Evolutionary conservation across 2,113 vertebrate genomes (phyloP), one percentile per base, ranked within the genome.

Genomic region (Genyomyrus donnyi): DNA sequence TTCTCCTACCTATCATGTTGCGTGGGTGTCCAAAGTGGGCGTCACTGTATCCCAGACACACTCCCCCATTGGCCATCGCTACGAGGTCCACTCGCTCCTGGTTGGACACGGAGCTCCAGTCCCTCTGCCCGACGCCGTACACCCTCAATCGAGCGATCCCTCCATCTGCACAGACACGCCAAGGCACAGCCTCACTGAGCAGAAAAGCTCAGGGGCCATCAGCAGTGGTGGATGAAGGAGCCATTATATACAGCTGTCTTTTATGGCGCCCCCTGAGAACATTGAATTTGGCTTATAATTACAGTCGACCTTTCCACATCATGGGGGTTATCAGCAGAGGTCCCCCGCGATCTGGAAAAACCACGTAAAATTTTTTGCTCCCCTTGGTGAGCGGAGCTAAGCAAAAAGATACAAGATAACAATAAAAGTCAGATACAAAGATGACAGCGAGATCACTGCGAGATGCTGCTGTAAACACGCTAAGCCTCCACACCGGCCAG

Each of bases 11-110:
- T 93, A 97, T 97, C 91, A 97, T 95, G 91, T 97, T 97, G 90
- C 96, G 96, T 1, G 97, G 97, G 92, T 98, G 97, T 21, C 97
- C 97, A 88, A 95, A 96, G 90, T 96, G 96, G 77, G 97, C 96
- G 45, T 97, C 92, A 21, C 97, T 98, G 91, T 95, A 97, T n/a
- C 96, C 96, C 1, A 97, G 94, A 89, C 97, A 98, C 90, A 96
- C 93, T 0, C 97, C 97, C 2, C 97, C 97, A 91, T 95, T 96
- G 89, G 93, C 93, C 90, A 97, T 90, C 53, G 96, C 93, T 42
- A 94, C 92, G 58, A 98, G 94, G 91, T 98, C 97, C 0, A 95
- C 21, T 0, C 94, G 91, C 19, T 97, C 94, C 6, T 93, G 92
- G 85, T 92, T 42, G 8, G 94, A 85, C 3, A 91, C 89, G 0